A percentile compares a stretch with the other conserved stretches of the same genome.
Evolutionary conservation across 2,888 invertebrate genomes (phyloP).

Genomic region (Hetaerina titia): DNA sequence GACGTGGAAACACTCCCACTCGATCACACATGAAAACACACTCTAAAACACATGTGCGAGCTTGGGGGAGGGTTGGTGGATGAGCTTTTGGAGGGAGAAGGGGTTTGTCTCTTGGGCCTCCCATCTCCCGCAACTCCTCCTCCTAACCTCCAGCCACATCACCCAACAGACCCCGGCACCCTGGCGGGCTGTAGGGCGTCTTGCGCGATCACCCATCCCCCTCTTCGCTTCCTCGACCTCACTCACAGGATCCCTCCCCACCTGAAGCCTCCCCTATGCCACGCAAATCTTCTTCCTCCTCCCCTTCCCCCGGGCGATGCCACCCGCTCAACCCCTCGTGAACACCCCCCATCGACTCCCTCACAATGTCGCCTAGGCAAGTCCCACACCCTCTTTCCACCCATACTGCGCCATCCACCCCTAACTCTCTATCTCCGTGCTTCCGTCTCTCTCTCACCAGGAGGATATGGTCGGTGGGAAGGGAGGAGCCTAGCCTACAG

Average conservation of each 20-base stretch:
- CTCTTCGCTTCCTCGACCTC: not conserved
- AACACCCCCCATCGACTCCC: not conserved
- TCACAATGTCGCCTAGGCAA: not conserved
- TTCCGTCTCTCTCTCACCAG: not conserved
- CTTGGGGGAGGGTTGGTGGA: not conserved
- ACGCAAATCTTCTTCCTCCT: not conserved
- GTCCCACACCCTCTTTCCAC: not conserved
- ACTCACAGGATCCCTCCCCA: not conserved
- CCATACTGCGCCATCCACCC: not conserved
- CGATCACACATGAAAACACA: not conserved
- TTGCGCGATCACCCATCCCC: not conserved
- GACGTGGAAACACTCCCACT: not conserved
- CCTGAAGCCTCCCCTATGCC: not conserved
- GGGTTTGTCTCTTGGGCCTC: not conserved
- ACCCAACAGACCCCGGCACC: not conserved
- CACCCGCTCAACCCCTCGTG: not conserved
- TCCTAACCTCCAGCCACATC: not conserved
- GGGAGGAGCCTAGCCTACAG: conserved; percentile 22
- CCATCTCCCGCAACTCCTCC: not conserved
- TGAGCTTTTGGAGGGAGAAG: not conserved
- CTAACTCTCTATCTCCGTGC: not conserved
- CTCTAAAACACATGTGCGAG: not conserved
- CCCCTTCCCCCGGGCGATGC: not conserved
- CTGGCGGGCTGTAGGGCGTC: not conserved
- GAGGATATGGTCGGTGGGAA: not conserved